Conservation (phyloP, 2,888 invertebrate species). For the Enchytraeus crypticus region DNA sequence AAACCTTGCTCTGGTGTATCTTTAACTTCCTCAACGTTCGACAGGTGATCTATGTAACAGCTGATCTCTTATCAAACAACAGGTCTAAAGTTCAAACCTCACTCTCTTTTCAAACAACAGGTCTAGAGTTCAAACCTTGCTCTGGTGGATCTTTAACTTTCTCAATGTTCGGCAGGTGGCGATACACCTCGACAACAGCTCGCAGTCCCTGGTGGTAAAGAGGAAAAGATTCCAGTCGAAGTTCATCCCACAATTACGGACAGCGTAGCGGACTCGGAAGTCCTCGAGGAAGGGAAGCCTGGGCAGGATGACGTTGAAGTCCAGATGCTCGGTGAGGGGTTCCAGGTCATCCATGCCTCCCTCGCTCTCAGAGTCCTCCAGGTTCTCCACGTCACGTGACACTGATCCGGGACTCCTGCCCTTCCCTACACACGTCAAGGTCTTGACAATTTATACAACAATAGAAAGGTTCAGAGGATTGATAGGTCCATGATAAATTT, state of each 20-base stretch:
- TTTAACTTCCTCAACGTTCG: constrained; percentile 42
- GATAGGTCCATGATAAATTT: too few species aligned
- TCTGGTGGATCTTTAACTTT: constrained; percentile 41
- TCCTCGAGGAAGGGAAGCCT: constrained; percentile 42
- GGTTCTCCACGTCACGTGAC: too few species aligned
- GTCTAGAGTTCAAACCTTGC: constrained; percentile 34
- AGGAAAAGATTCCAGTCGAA: constrained; percentile 50
- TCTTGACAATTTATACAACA: too few species aligned
- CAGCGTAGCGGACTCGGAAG: constrained; percentile 46
- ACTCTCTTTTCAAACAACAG: too few species aligned
- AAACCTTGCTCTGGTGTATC: too few species aligned
- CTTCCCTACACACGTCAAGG: too few species aligned
- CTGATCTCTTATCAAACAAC: too few species aligned
- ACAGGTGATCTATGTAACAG: too few species aligned
- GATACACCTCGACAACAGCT: constrained; percentile 46
- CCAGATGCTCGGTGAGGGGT: constrained; percentile 47
- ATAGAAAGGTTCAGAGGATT: too few species aligned
- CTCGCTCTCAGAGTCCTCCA: constrained; percentile 40
- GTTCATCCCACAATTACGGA: constrained; percentile 50
- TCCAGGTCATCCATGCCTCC: constrained; percentile 44
- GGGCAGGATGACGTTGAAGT: constrained; percentile 42
- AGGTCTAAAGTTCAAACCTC: too few species aligned
- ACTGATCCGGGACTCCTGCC: too few species aligned
- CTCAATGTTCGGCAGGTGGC: constrained; percentile 41
- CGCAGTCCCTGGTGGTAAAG: constrained; percentile 48